These are phyloP conservation scores for Phasia obesa DNA, from an alignment of 2,888 invertebrate species.

Conservation along the genomic window DNA sequence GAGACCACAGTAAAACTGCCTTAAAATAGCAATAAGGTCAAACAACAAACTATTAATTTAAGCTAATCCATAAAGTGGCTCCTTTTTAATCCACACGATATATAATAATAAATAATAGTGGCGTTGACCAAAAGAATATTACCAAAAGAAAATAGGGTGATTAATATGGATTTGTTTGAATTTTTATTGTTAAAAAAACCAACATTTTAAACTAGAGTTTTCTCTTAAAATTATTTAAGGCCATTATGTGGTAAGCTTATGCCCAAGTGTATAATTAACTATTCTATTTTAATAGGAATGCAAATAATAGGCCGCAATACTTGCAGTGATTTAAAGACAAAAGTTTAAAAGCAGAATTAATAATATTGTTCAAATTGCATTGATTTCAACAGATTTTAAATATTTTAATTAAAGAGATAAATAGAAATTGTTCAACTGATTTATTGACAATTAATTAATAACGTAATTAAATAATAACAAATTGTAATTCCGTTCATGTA, in stretches of 20 bases:
- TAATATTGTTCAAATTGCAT: too few species aligned
- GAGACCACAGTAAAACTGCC: neutral
- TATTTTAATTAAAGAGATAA: neutral
- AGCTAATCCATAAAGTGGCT: conserved; percentile 26
- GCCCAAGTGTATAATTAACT: conserved; percentile 38
- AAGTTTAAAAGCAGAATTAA: too few species aligned
- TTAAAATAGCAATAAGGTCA: conserved; percentile 11
- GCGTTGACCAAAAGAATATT: neutral
- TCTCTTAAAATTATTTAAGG: neutral
- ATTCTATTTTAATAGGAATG: neutral
- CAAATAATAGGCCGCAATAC: neutral
- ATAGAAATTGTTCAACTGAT: conserved; percentile 9
- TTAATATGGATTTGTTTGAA: too few species aligned
- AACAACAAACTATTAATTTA: conserved; percentile 38
- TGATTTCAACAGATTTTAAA: neutral
- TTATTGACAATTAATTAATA: conserved; percentile 43
- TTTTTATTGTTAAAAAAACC: neutral
- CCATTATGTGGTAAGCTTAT: conserved; percentile 10
- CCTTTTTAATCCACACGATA: conserved; percentile 17
- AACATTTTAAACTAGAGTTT: conserved; percentile 1
- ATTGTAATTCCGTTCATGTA: too few species aligned
- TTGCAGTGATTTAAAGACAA: neutral
- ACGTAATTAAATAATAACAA: conserved; percentile 4
- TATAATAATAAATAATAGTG: conserved; percentile 2
- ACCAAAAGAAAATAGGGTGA: neutral